Percentiles rank a stretch among this genome's conserved stretches.
Conservation (phyloP, 2,888 invertebrate species). For the Drosophila borborema region DNA sequence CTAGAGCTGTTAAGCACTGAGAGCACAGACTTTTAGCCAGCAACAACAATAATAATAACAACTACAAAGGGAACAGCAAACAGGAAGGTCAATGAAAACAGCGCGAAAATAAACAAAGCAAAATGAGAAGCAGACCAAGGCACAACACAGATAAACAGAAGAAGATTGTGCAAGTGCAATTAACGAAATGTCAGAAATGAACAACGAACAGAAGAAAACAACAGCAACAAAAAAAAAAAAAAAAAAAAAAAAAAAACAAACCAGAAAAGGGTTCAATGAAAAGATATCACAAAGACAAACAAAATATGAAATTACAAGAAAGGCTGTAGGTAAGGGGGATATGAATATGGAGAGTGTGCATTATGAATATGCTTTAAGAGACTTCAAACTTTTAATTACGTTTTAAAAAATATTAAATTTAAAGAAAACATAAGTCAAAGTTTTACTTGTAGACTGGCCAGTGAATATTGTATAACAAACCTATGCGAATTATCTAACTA, state of each 20-base stretch:
- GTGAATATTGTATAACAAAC: too few species aligned
- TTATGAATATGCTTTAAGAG: not conserved
- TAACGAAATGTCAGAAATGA: slow-evolving; percentile 45
- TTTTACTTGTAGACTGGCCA: too few species aligned
- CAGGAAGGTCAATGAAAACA: slow-evolving; percentile 49
- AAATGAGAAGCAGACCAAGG: not conserved
- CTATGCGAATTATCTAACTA: too few species aligned
- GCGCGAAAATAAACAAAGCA: slow-evolving; percentile 17
- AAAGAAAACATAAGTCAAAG: not conserved
- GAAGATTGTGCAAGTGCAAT: slow-evolving; percentile 47
- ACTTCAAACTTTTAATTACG: not conserved
- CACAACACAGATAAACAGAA: slow-evolving; percentile 19
- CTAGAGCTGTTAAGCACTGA: slow-evolving; percentile 66
- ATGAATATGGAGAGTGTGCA: not conserved
- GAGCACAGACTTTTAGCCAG: slow-evolving; percentile 52
- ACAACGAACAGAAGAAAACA: slow-evolving; percentile 1
- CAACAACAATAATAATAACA: slow-evolving; percentile 30
- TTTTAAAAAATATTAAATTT: not conserved
- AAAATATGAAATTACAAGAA: slow-evolving; percentile 12
- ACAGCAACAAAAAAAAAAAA: not conserved
- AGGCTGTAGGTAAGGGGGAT: not conserved
- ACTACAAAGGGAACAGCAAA: slow-evolving; percentile 24
- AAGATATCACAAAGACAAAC: slow-evolving; percentile 6
- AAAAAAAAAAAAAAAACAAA: too few species aligned
- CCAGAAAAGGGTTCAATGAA: slow-evolving; percentile 1